Evolutionary conservation across 2,888 invertebrate genomes (phyloP), one percentile per base, ranked within the genome.

Genomic region (Megamerina dolium): DNA sequence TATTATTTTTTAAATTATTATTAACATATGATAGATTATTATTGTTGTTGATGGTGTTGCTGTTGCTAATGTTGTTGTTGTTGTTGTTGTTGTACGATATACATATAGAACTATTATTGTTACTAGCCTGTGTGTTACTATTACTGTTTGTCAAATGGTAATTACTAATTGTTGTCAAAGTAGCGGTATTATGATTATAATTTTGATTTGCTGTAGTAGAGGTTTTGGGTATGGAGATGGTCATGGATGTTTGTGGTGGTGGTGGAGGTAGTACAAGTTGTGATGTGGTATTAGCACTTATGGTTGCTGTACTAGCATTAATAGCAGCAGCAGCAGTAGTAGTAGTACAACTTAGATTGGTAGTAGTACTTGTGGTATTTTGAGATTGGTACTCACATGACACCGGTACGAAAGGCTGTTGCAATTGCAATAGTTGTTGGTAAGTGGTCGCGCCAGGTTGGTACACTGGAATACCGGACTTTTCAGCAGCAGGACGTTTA

Each of bases 361-460:
- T 52, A 51, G 46, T 52, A 55, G 51, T 53, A 54, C 50, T 57
- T 57, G 56, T 57, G 58, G 58, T 56, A 56, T 59, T 60, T 51
- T 54, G 52, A 52, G 55, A 52, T 54, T 49, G 55, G 85, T 87
- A 91, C 92, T 94, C 92, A 93, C 92, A 93, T 87, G 93, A 91
- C 80, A 92, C 91, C 83, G 92, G 91, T 84, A 92, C 91, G 81
- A 90, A 92, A 75, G 91, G 92, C 83, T 91, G 90, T 68, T 79
- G 78, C 68, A 89, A 82, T 79, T 90, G 90, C 84, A 93, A 87
- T 76, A 93, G 82, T 77, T 93, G 93, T 77, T 93, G 92, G 78
- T 91, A 89, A 70, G 89, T 87, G 66, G 87, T 87, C 71, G 85
- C 86, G 70, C 83, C 82, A 70, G 92, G 90, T 76, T 91, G 91